Conservation (phyloP, 2,113 vertebrate genomes). For the Sylvicapra grimmia region DNA sequence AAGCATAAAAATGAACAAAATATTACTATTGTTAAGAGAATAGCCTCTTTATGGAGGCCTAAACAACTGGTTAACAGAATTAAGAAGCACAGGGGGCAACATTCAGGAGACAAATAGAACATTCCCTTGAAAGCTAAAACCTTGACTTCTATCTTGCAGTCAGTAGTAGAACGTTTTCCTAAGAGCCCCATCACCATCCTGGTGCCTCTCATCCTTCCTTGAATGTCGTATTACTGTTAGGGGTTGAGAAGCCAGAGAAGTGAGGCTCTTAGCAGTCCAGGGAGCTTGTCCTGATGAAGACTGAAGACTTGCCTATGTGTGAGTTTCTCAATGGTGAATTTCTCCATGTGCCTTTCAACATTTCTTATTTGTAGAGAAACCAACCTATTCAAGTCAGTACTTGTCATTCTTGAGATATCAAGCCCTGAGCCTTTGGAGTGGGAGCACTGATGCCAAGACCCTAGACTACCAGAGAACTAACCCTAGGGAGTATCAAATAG, state of each 20-base stretch:
- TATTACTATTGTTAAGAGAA: background rate
- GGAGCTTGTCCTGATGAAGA: background rate
- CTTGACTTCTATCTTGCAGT: background rate
- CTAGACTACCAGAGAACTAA: background rate
- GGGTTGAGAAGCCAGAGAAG: background rate
- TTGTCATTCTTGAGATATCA: background rate
- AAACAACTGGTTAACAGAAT: background rate
- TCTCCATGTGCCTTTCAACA: background rate
- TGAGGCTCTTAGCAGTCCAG: background rate
- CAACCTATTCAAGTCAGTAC: background rate
- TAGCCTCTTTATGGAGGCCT: background rate
- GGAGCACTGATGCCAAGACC: background rate
- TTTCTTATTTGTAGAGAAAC: background rate
- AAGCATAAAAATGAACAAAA: background rate
- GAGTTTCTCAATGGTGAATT: background rate
- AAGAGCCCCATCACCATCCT: background rate
- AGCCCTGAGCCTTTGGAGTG: background rate
- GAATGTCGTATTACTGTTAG: accelerated
- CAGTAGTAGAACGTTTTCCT: background rate
- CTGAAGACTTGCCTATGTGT: background rate
- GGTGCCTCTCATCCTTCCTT: no score
- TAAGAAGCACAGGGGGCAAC: background rate
- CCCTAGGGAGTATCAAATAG: background rate
- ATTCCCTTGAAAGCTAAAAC: background rate
- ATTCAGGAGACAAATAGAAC: background rate